A percentile compares a stretch with the other conserved stretches of the same genome.
These are phyloP conservation scores for Taeniopygia guttata DNA, from an alignment of 2,797 vertebrate species.

Conservation along the genomic window DNA sequence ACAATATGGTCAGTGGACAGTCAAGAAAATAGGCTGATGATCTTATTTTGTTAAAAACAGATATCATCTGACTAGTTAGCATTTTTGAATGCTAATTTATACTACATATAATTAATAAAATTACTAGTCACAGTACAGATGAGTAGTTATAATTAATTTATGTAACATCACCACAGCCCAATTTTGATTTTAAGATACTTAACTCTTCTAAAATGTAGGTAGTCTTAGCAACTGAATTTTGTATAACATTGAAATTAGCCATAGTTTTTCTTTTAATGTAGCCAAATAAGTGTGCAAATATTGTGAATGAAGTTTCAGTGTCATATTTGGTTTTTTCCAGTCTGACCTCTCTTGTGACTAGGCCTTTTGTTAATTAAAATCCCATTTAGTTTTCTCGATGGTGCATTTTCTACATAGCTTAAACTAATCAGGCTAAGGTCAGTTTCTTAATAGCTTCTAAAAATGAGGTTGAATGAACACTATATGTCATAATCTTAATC, in stretches of 20 bases:
- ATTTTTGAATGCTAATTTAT: not conserved
- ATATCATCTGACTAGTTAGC: not conserved
- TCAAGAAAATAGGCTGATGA: not conserved
- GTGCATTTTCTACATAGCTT: not conserved
- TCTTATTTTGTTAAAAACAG: not conserved
- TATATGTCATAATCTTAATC: not conserved
- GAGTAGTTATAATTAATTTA: not conserved
- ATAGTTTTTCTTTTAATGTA: constrained; percentile 1
- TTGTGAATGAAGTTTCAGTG: not conserved
- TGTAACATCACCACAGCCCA: not conserved
- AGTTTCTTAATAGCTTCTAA: not conserved
- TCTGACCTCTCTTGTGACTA: not conserved
- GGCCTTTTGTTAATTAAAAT: constrained; percentile 4
- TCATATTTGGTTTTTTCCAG: not conserved
- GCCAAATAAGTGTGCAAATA: not conserved
- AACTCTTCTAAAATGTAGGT: not conserved
- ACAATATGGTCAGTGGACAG: not conserved
- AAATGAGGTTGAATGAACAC: not conserved
- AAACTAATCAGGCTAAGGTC: not conserved
- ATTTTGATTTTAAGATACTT: not conserved
- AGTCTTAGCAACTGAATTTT: not conserved
- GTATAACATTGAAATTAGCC: not conserved
- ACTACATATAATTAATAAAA: not conserved
- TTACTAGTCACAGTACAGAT: not conserved
- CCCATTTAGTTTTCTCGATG: not conserved